phyloP scores from a whole-genome alignment of 2,888 invertebrate species.

The Chrysomela aeneicollis region DNA sequence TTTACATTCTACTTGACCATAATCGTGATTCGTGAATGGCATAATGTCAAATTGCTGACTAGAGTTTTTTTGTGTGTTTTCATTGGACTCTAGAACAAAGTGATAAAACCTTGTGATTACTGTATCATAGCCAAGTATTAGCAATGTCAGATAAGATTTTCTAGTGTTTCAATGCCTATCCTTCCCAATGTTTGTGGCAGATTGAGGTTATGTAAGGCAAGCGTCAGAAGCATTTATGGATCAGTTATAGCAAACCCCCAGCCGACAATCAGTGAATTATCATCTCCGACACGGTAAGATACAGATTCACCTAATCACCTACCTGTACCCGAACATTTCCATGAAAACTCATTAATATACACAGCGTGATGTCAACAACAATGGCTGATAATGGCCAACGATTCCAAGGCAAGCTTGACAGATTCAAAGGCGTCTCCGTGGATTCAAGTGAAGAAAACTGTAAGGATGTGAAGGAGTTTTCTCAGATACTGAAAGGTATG shows the following conservation, averaged over 20 bases:
- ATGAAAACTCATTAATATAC: background rate
- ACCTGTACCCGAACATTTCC: background rate
- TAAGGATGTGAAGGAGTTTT: slow-evolving; percentile 63
- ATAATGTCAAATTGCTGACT: too few species aligned
- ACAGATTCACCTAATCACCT: background rate
- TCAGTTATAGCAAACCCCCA: background rate
- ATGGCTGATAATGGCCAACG: background rate
- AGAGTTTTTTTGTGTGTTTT: too few species aligned
- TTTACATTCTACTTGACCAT: too few species aligned
- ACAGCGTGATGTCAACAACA: slow-evolving; percentile 5
- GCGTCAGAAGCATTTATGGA: background rate
- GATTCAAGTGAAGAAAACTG: slow-evolving; percentile 70
- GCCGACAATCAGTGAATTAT: background rate
- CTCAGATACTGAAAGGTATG: slow-evolving; percentile 67
- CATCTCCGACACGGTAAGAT: background rate
- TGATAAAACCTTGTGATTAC: background rate
- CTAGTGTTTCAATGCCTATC: background rate
- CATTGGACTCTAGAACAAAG: too few species aligned
- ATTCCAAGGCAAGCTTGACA: slow-evolving; percentile 67
- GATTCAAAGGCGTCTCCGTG: slow-evolving; percentile 78
- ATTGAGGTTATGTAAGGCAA: slow-evolving; percentile 11
- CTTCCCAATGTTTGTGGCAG: background rate
- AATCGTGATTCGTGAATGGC: too few species aligned
- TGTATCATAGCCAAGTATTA: background rate
- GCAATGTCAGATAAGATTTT: background rate